Evolutionary conservation across 2,797 vertebrate genomes (phyloP).

Genomic region (Mormyrops boulengeri): DNA sequence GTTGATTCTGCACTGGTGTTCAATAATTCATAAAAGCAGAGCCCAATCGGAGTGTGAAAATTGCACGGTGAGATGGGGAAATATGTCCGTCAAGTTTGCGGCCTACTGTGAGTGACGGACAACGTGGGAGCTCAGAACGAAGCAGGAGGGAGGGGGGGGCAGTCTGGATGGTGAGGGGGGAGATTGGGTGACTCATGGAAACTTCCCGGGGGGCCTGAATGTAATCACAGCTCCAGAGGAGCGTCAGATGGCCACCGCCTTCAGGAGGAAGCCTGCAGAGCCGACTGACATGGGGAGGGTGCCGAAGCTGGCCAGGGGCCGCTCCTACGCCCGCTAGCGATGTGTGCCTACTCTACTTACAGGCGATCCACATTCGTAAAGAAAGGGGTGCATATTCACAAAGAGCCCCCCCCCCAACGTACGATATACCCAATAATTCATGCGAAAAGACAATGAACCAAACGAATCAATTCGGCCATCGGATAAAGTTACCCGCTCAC

Average conservation of each 20-base stretch:
- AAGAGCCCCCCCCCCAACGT: not conserved
- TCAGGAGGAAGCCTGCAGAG: slow-evolving; percentile 1
- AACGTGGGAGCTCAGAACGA: not conserved
- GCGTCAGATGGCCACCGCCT: slow-evolving; percentile 8
- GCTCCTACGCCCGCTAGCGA: not conserved
- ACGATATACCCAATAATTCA: not conserved
- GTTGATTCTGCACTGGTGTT: not conserved
- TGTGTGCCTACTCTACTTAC: not conserved
- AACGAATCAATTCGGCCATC: not conserved
- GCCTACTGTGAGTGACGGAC: not conserved
- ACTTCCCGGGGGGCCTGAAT: not conserved
- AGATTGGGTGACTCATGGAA: not conserved
- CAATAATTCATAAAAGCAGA: not conserved
- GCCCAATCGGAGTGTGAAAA: not conserved
- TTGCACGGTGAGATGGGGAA: not conserved
- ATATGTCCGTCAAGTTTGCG: not conserved
- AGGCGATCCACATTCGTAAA: not conserved
- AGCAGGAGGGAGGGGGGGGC: not conserved
- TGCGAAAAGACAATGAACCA: not conserved
- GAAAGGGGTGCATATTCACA: not conserved
- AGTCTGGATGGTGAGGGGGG: not conserved
- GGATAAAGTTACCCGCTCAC: not conserved
- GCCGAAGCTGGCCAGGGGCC: not conserved
- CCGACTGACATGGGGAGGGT: too few relatives aligned
- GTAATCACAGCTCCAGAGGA: slow-evolving; percentile 13